phyloP scores from a whole-genome alignment of 2,113 vertebrate species.

The mouse (Mus musculus) region DNA sequence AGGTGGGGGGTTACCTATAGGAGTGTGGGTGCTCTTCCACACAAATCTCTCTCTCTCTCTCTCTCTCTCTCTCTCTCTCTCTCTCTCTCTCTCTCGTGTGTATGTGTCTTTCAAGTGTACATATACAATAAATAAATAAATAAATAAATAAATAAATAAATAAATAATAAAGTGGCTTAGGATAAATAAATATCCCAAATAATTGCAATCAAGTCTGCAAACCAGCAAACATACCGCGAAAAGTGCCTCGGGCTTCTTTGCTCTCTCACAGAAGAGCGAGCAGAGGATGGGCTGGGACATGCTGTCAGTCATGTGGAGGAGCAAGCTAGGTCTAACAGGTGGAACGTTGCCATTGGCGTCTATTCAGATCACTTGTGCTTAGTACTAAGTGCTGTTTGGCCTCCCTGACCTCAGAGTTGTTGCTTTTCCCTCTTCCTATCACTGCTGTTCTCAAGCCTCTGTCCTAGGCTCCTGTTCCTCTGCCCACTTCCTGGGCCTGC shows the following conservation, averaged over 20 bases:
- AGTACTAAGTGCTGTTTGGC: slow-evolving; percentile 22
- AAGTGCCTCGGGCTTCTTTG: not conserved
- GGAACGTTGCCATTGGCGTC: slow-evolving; percentile 20
- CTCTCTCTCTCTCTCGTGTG: not conserved
- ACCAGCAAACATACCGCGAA: not conserved
- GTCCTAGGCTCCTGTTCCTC: not conserved
- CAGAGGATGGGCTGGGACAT: not conserved
- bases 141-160: not conserved
- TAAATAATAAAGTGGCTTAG: not conserved
- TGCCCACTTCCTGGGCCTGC: not conserved
- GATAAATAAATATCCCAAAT: not conserved
- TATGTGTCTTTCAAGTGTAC: not conserved
- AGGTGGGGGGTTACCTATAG: not conserved
- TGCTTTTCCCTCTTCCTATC: not conserved
- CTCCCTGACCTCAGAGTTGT: not conserved
- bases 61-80: not conserved
- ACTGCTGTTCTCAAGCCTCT: not conserved
- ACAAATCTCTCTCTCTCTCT: too few relatives aligned
- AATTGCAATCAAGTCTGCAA: not conserved
- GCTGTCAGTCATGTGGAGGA: not conserved
- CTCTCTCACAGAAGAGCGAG: not conserved
- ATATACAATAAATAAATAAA: not conserved
- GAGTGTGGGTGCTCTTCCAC: not conserved
- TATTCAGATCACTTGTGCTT: slow-evolving; percentile 20
- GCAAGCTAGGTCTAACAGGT: not conserved